These are phyloP conservation scores for Plutella xylostella DNA, from an alignment of 2,888 invertebrate species.

Conservation along the genomic window DNA sequence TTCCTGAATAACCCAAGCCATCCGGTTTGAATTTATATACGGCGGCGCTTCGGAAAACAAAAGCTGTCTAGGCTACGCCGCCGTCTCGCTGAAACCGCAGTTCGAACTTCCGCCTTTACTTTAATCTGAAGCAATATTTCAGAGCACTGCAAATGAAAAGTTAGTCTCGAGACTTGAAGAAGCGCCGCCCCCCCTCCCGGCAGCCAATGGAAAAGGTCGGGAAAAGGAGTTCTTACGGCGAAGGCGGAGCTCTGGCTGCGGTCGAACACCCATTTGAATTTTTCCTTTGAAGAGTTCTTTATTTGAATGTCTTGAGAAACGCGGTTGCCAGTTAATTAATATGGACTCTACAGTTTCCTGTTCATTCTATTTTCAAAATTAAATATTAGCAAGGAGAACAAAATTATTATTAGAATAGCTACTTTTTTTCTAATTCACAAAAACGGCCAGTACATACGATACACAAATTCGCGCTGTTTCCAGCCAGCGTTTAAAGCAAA, in stretches of 20 bases:
- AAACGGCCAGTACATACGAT: too few relatives aligned
- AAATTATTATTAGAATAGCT: too few relatives aligned
- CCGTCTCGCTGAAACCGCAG: conserved; percentile 52
- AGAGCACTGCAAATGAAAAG: conserved; percentile 67
- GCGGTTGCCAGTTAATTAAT: conserved; percentile 18
- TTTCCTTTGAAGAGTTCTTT: conserved; percentile 62
- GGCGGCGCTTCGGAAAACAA: conserved; percentile 5
- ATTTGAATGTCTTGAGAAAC: conserved; percentile 42
- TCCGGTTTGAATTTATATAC: too few relatives aligned
- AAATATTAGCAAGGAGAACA: too few relatives aligned
- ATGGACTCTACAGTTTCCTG: too few relatives aligned
- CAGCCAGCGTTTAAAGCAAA: background rate
- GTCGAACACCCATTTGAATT: conserved; percentile 61
- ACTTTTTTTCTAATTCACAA: too few relatives aligned
- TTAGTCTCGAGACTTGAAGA: conserved; percentile 60
- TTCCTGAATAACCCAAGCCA: too few relatives aligned
- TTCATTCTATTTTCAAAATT: too few relatives aligned
- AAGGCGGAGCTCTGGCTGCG: conserved; percentile 57
- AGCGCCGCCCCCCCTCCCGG: conserved; percentile 46
- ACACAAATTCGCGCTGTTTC: background rate
- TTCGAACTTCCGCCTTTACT: conserved; percentile 51
- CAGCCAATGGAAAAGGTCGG: conserved; percentile 65
- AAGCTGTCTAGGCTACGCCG: conserved; percentile 33
- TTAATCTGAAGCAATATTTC: conserved; percentile 64
- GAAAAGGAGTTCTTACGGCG: conserved; percentile 56